Evolutionary conservation across 1,140 invertebrate species (phyloP).

Genomic region (Euura saliciscinereae): DNA sequence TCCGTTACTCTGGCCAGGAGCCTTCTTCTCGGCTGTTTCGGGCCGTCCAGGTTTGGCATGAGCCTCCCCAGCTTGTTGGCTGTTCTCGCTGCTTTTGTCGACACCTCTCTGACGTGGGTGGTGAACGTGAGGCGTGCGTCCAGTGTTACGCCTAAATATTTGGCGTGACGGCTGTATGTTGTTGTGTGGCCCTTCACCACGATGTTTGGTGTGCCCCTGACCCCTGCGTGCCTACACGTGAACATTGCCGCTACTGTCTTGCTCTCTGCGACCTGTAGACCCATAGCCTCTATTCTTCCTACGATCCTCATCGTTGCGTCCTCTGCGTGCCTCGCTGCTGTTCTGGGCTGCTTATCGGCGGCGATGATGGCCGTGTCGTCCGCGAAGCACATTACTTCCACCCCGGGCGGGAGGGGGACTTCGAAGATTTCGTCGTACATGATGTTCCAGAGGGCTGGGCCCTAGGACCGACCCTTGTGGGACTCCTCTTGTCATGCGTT

Average conservation of each 20-base stretch:
- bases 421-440: conserved; percentile 36
- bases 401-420: conserved; percentile 19
- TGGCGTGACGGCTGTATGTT: not conserved
- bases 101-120: conserved; percentile 4
- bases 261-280: conserved; percentile 22
- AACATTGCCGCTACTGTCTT: conserved; percentile 31
- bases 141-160: conserved; percentile 13
- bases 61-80: conserved; percentile 7
- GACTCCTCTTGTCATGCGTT: not conserved
- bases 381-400: conserved; percentile 27
- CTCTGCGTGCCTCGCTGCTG: not conserved
- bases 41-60: conserved; percentile 16
- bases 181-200: not conserved
- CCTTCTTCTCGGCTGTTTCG: conserved; percentile 17
- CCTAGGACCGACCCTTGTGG: conserved; percentile 39
- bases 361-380: conserved; percentile 33
- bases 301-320: conserved; percentile 10
- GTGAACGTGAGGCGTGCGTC: conserved; percentile 6
- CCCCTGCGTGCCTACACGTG: conserved; percentile 7
- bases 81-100: conserved; percentile 8
- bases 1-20: conserved; percentile 25
- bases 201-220: not conserved
- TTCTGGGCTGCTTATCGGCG: conserved; percentile 14
- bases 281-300: conserved; percentile 29
- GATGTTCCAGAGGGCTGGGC: conserved; percentile 36